Evolutionary conservation across 2,797 vertebrate species (phyloP), one percentile per base, ranked within the genome.

Genomic region (Allochrocebus solatus): DNA sequence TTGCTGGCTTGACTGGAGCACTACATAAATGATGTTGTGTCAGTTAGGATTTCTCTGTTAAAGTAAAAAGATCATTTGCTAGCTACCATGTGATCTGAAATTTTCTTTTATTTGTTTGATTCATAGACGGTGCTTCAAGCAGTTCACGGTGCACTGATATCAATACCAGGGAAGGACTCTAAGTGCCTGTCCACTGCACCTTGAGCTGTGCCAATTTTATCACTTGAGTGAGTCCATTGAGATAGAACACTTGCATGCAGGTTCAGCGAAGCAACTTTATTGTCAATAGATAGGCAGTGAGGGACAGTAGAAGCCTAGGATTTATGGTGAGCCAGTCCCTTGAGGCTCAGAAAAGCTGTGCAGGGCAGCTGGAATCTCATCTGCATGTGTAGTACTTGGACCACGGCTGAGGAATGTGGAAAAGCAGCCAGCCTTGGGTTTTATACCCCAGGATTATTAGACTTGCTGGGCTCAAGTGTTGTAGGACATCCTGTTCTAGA

Each of bases 21-120:
- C 19, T 43, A 26, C n/a, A 46, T 5, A 80, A 57, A 72, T 43
- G 14, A 50, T 53, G 41, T 41, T 82, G 46, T 92, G 22, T 74
- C 33, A 72, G 55, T 55, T 19, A 55, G 53, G 5, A 78, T 90
- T 93, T 55, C 28, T 90, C 43, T 64, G 46, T 72, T 70, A 30
- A 84, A 55, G 43, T 72, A 55, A 64, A 81, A 84, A 80, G 91
- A 59, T 75, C 87, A 93, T 76, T 90, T 92, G 30, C 84, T 16
- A 67, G 78, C 26, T 89, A 50, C 39, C 21, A 36, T 14, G 33
- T 53, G 43, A 67, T 53, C n/a, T 30, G 59, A 91, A 30, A 72
- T 95, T 90, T 84, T 53, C 39, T 41, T 95, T 88, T 85, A 46
- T 79, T 85, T 70, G 22, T 92, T 76, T 43, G 75, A 89, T 55